phyloP scores from a whole-genome alignment of 2,113 vertebrate species.

The Oplegnathus fasciatus region DNA sequence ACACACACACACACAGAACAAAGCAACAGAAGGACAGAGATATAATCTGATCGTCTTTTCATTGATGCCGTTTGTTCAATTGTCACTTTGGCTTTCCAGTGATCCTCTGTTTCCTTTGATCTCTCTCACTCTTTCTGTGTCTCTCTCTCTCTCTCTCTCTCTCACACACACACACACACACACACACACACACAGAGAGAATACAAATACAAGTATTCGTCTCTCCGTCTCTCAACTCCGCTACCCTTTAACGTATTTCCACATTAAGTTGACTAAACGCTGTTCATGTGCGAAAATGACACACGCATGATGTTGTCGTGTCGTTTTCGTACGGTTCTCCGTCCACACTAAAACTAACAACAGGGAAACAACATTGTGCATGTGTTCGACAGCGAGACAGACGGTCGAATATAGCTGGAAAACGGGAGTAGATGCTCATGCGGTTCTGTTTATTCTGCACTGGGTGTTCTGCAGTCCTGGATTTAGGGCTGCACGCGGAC shows the following conservation, averaged over 20 bases:
- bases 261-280: not conserved
- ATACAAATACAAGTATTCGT: not conserved
- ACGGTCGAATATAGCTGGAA: no score
- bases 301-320: no score
- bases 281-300: no score
- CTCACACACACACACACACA: constrained; percentile 19
- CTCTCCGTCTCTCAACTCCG: not conserved
- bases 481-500: no score
- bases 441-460: no score
- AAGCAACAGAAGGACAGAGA: constrained; percentile 47
- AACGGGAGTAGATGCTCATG: no score
- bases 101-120: constrained; percentile 45
- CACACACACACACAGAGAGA: constrained; percentile 24
- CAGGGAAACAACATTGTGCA: no score
- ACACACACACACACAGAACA: constrained; percentile 33
- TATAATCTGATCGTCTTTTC: constrained; percentile 53
- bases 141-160: not conserved
- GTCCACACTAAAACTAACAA: no score
- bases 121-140: not conserved
- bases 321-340: no score
- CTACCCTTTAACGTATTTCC: not conserved
- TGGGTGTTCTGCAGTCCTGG: no score
- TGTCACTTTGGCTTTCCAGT: constrained; percentile 61
- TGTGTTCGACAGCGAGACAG: no score
- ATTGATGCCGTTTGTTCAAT: constrained; percentile 62